Percentiles rank a stretch among this genome's conserved stretches.
Conservation (phyloP, 2,797 vertebrate genomes). For the Myioborus miniatus region DNA sequence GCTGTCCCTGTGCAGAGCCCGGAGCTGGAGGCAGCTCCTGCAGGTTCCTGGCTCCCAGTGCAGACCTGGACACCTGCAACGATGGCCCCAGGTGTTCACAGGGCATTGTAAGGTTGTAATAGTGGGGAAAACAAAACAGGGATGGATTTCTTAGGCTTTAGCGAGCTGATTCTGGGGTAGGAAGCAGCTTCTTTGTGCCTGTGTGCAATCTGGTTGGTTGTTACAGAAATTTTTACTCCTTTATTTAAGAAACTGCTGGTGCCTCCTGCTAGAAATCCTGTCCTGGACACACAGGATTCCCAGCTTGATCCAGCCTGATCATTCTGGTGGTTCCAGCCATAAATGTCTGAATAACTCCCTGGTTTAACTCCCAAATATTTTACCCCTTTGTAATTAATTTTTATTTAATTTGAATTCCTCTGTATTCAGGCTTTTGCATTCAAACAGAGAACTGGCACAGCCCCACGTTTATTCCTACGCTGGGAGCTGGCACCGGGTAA, state of each 20-base stretch:
- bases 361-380: slow-evolving; percentile 45
- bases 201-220: background rate
- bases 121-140: too few species aligned
- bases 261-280: background rate
- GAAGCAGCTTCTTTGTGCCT: background rate
- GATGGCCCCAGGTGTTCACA: background rate
- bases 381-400: slow-evolving; percentile 36
- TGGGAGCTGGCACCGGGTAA: slow-evolving; percentile 46
- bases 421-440: background rate
- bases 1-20: background rate
- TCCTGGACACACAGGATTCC: background rate
- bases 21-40: background rate
- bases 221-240: background rate
- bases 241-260: background rate
- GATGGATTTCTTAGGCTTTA: accelerated
- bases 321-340: background rate
- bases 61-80: accelerated
- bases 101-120: background rate
- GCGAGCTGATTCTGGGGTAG: background rate
- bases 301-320: background rate
- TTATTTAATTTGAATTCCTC: slow-evolving; percentile 42
- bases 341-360: background rate
- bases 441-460: slow-evolving; percentile 16
- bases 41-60: background rate
- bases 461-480: background rate